Conservation (phyloP, 2,113 vertebrate species). For the Grammomys dolichurus region DNA sequence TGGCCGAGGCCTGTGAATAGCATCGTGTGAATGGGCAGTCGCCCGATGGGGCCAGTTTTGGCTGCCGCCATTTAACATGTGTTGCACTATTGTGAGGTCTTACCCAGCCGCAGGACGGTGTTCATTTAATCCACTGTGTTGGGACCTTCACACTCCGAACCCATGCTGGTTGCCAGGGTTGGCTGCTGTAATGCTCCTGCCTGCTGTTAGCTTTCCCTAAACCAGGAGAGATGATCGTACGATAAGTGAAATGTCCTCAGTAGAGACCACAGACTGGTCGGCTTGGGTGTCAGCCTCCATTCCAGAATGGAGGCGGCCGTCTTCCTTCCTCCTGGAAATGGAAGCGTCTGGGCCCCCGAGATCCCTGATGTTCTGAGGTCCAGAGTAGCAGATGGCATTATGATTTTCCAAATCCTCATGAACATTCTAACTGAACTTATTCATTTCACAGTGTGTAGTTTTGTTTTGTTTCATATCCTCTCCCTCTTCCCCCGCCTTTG, state of each 20-base stretch:
- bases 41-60: conserved; percentile 82
- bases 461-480: conserved; percentile 45
- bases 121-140: conserved; percentile 78
- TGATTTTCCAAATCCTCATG: conserved; percentile 83
- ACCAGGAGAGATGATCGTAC: conserved; percentile 26
- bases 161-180: conserved; percentile 64
- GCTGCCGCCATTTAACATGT: conserved; percentile 82
- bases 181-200: conserved; percentile 72
- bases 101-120: conserved; percentile 77
- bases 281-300: conserved; percentile 59
- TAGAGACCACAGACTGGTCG: conserved; percentile 68
- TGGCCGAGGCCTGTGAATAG: conserved; percentile 73
- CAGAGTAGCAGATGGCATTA: conserved; percentile 73
- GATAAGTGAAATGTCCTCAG: conserved; percentile 67
- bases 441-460: conserved; percentile 82
- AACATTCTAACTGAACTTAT: conserved; percentile 81
- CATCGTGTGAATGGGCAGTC: conserved; percentile 66
- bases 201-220: conserved; percentile 74
- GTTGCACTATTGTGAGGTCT: conserved; percentile 78
- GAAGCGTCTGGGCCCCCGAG: conserved; percentile 70
- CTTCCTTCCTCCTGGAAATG: conserved; percentile 82
- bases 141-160: conserved; percentile 76
- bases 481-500: conserved; percentile 60
- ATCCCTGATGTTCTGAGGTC: conserved; percentile 71
- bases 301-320: conserved; percentile 71